A percentile compares a stretch with the other conserved stretches of the same genome.
Evolutionary conservation across 2,888 invertebrate species (phyloP).

Genomic region (Antheraea assamensis): DNA sequence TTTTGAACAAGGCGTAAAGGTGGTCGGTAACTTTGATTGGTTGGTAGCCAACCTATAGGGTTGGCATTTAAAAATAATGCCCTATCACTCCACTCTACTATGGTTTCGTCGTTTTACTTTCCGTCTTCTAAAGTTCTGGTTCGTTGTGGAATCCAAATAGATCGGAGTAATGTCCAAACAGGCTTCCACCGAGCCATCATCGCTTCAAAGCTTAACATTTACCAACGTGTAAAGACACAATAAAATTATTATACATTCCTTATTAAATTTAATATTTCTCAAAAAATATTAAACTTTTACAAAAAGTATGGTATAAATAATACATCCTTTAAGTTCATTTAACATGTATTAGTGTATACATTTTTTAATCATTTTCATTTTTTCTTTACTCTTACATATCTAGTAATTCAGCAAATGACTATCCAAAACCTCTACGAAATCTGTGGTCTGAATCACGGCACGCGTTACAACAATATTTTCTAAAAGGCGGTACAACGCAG

Average conservation of each 20-base stretch:
- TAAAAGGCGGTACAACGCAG: slow-evolving; percentile 82
- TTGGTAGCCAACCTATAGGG: background rate
- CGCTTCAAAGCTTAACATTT: background rate
- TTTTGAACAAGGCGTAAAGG: background rate
- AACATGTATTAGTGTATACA: background rate
- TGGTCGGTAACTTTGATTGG: too few species aligned
- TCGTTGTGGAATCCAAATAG: background rate
- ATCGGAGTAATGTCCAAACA: background rate
- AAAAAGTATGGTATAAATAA: background rate
- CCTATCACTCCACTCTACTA: background rate
- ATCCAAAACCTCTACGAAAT: slow-evolving; percentile 35
- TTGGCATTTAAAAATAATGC: background rate
- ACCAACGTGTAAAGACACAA: background rate
- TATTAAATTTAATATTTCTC: background rate
- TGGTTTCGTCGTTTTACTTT: background rate
- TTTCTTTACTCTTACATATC: background rate
- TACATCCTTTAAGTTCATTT: background rate
- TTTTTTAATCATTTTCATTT: background rate
- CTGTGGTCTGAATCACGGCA: slow-evolving; percentile 56
- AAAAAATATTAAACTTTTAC: background rate
- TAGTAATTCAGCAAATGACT: slow-evolving; percentile 8
- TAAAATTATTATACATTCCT: background rate
- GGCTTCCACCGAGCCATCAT: background rate
- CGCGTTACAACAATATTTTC: slow-evolving; percentile 82
- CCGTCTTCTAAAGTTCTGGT: background rate